A percentile compares a stretch with the other conserved stretches of the same genome.
Evolutionary conservation across 1,140 invertebrate species (phyloP).

Genomic region (Drosophila pseudoananassae): DNA sequence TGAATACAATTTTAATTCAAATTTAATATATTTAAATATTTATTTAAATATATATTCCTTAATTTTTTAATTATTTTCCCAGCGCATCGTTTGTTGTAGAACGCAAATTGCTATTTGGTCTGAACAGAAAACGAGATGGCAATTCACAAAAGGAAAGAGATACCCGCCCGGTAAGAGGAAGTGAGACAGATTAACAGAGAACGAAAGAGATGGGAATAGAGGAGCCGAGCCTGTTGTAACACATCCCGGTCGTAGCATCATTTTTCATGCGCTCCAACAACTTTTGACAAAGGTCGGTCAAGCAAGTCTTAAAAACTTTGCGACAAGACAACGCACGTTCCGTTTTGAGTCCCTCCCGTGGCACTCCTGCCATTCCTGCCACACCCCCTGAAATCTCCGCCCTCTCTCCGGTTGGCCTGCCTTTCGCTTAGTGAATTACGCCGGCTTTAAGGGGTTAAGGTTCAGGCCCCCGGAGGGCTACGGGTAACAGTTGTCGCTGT

Average conservation of each 20-base stretch:
- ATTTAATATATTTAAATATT: not conserved
- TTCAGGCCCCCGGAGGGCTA: constrained; percentile 53
- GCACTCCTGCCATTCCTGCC: not conserved
- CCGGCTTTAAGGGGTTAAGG: constrained; percentile 79
- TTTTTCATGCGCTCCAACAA: constrained; percentile 81
- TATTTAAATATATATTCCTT: not conserved
- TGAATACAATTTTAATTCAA: not conserved
- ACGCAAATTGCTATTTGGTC: constrained; percentile 81
- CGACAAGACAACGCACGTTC: constrained; percentile 81
- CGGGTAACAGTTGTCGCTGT: constrained; percentile 77
- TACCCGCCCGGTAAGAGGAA: not conserved
- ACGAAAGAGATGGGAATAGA: not conserved
- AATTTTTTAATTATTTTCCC: not conserved
- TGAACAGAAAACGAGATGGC: constrained; percentile 52
- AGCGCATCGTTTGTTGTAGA: constrained; percentile 63
- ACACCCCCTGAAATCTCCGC: constrained; percentile 6
- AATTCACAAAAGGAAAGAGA: constrained; percentile 25
- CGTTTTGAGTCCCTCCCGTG: constrained; percentile 19
- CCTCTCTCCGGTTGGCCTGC: constrained; percentile 30
- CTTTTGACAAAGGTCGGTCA: constrained; percentile 82
- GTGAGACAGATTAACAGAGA: not conserved
- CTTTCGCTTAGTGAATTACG: constrained; percentile 80
- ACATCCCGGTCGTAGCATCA: constrained; percentile 76
- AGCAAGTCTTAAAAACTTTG: constrained; percentile 82
- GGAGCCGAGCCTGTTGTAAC: constrained; percentile 57